Conservation (phyloP, 2,113 vertebrate species). For the Hippolais icterina region DNA sequence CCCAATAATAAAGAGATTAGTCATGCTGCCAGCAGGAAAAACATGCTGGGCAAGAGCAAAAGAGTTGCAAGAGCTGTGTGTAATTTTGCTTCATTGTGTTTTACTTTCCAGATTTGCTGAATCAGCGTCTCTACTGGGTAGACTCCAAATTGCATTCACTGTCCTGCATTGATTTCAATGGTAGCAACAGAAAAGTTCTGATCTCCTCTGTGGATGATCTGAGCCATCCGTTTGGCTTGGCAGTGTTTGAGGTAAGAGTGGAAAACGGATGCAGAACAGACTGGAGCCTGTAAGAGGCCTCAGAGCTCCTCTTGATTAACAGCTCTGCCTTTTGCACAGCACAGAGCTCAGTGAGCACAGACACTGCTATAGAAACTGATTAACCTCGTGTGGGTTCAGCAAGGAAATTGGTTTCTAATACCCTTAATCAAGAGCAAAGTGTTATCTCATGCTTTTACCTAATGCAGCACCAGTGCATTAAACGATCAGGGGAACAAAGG, state of each 20-base stretch:
- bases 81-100: constrained; percentile 50
- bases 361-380: not conserved
- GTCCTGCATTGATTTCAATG: constrained; percentile 92
- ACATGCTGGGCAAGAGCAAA: constrained; percentile 13
- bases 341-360: not conserved
- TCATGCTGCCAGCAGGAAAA: constrained; percentile 37
- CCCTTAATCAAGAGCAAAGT: not conserved
- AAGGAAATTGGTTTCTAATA: not conserved
- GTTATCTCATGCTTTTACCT: not conserved
- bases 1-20: constrained; percentile 47
- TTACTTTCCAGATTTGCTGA: constrained; percentile 86
- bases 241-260: constrained; percentile 90
- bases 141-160: constrained; percentile 96
- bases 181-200: constrained; percentile 90
- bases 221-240: constrained; percentile 93
- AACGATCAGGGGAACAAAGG: not conserved
- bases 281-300: not conserved
- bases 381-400: not conserved
- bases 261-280: not conserved
- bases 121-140: constrained; percentile 95
- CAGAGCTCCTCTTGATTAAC: not conserved
- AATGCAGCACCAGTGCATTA: not conserved
- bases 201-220: constrained; percentile 87
- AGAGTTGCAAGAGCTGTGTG: not conserved
- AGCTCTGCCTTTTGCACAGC: constrained; percentile 11